Conservation (phyloP, 2,888 invertebrate species). For the Cryptocephalus moraei region DNA sequence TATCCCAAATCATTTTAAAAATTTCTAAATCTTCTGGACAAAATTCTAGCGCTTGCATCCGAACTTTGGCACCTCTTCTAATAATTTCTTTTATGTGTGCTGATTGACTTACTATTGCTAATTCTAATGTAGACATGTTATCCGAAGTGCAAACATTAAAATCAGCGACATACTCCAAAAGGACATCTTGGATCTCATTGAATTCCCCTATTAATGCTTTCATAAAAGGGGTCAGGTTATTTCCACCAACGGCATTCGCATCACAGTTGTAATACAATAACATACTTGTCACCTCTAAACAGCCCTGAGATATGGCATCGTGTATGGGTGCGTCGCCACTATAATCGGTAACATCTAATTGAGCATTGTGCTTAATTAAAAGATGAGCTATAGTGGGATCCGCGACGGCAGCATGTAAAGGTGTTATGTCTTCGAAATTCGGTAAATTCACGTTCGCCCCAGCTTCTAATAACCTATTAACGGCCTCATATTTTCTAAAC, state of each 20-base stretch:
- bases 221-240: constrained; percentile 18
- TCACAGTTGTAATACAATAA: constrained; percentile 22
- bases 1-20: background rate
- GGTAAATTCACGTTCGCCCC: constrained; percentile 18
- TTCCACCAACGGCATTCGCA: constrained; percentile 8
- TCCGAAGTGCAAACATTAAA: constrained; percentile 14
- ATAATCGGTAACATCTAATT: constrained; percentile 16
- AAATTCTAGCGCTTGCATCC: too few relatives aligned
- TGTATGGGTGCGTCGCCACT: constrained; percentile 18
- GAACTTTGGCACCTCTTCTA: constrained; percentile 11
- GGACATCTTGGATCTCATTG: constrained; percentile 10
- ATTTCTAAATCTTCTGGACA: background rate
- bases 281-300: constrained; percentile 18
- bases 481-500: constrained; percentile 7
- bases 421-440: constrained; percentile 12
- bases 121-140: constrained; percentile 12
- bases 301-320: constrained; percentile 12
- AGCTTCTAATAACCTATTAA: constrained; percentile 13
- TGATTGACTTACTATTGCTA: constrained; percentile 12
- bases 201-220: constrained; percentile 4
- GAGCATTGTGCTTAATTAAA: constrained; percentile 19
- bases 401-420: constrained; percentile 17
- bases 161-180: constrained; percentile 17
- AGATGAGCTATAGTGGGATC: constrained; percentile 10
- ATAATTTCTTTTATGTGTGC: constrained; percentile 14